Evolutionary conservation across 2,888 invertebrate species (phyloP).

Genomic region (Aporophyla lueneburgensis): DNA sequence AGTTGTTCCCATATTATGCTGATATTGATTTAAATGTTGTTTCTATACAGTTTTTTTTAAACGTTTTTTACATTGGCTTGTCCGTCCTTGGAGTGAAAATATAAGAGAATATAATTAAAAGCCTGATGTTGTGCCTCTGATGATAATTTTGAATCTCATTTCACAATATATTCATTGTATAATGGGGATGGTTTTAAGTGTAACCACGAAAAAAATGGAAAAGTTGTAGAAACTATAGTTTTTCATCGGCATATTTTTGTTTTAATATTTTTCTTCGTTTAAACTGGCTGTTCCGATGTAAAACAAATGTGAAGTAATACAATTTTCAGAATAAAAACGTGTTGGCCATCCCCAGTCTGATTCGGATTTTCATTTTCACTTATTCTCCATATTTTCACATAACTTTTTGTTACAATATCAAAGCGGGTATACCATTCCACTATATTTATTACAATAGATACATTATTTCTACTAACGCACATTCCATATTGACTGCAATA

Average conservation of each 20-base stretch:
- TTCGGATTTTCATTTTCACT: conserved; percentile 13
- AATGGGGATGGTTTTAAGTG: conserved; percentile 56
- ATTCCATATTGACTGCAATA: conserved; percentile 88
- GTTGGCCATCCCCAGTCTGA: conserved; percentile 37
- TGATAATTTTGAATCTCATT: conserved; percentile 80
- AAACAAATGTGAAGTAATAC: background rate
- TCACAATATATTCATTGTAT: conserved; percentile 71
- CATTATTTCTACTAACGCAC: conserved; percentile 73
- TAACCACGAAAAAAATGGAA: conserved; percentile 14
- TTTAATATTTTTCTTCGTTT: background rate
- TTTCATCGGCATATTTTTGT: background rate
- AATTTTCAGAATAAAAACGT: background rate
- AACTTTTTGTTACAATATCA: conserved; percentile 48
- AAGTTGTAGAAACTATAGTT: background rate
- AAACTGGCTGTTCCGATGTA: background rate
- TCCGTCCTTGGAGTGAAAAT: conserved; percentile 86
- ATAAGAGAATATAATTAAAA: conserved; percentile 74
- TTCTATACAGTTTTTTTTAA: conserved; percentile 53
- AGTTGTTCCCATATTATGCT: conserved; percentile 49
- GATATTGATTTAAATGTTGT: conserved; percentile 50
- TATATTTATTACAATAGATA: conserved; percentile 71
- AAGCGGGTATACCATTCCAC: conserved; percentile 83
- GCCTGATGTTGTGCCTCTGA: conserved; percentile 88
- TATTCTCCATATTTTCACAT: conserved; percentile 17
- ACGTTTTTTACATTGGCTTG: conserved; percentile 76